Base-by-base conservation (phyloP, 2,797 vertebrate genomes). In the Molossus alvarezi region DNA sequence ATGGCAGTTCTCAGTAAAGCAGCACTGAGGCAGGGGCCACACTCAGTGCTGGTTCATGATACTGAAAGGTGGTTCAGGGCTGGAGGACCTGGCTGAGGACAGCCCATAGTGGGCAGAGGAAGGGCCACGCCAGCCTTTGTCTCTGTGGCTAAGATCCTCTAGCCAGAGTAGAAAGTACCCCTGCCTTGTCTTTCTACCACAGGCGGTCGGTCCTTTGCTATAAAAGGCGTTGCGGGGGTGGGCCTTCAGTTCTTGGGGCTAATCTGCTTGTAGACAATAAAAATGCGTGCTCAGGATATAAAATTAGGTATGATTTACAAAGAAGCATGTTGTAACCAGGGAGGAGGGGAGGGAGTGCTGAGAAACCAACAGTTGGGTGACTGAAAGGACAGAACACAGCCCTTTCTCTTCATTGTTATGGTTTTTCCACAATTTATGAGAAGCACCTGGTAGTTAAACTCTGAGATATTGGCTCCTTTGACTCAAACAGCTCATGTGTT, bases 291-390 rank as follows among this genome's bases (percentile, higher is more conserved):
- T 88, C 6, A 48, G 11, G 23, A 88, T 45, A 51, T 80, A 67
- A 80, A 73, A 84, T 64, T 79, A 69, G 67, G 25, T 62, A 15
- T 29, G 25, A 91, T 79, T 85, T 91, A 64, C 25, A n/a, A 76
- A 77, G 20, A 80, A 69, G 11, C n/a, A 5, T 88, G 37, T 41
- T 76, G 9, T 51, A 86, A 64, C 9, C 81, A 25, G 17, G 51
- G 33, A 64, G 27, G 13, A 37, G 2, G 23, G 2, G 27, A 2
- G 23, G 2, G 27, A 14, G 6, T 92, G 20, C 62, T 89, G 21
- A 53, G 67, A 85, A 77, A 3, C 12, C 62, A 21, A 73, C 71
- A 80, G 55, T 57, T 81, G 60, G 29, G n/a, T 58, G 48, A 55
- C 11, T 45, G 41, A 45, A 45, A 45, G 41, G 41, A 45, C 41